Conservation (phyloP, 2,797 vertebrate genomes). For the Remorina albescens region DNA sequence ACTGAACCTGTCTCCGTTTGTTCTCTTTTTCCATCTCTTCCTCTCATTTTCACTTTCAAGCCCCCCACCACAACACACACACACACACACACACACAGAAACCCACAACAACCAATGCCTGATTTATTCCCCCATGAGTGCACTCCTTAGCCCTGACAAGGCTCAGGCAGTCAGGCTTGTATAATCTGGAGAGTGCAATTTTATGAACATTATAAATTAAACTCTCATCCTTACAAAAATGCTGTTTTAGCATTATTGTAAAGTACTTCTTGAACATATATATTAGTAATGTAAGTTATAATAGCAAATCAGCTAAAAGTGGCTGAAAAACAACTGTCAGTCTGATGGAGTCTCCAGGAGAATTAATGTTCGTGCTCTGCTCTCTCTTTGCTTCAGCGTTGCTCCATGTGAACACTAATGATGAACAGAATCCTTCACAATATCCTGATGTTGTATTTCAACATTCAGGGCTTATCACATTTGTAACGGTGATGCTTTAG, state of each 20-base stretch:
- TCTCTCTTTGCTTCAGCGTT: background rate
- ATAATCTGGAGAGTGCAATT: constrained; percentile 50
- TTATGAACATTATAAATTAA: constrained; percentile 47
- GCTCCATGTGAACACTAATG: background rate
- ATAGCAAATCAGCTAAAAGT: background rate
- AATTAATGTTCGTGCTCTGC: background rate
- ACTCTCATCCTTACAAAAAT: constrained; percentile 12
- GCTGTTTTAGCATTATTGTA: background rate
- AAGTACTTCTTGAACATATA: background rate
- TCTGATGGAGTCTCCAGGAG: background rate
- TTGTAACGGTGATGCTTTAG: background rate
- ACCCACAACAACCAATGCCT: constrained; percentile 26
- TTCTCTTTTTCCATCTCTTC: constrained; percentile 6
- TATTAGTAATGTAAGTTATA: background rate
- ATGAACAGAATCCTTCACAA: background rate
- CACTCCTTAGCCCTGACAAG: constrained; percentile 51
- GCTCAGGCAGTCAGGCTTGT: constrained; percentile 42
- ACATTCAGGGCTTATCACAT: background rate
- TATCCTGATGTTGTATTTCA: background rate
- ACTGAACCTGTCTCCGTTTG: constrained; percentile 6
- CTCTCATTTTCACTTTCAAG: background rate
- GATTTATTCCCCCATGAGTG: constrained; percentile 45
- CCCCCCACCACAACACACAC: background rate
- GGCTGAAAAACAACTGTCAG: too few relatives aligned
- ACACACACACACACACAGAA: constrained; percentile 13